Evolutionary conservation across 2,113 vertebrate genomes (phyloP).

Genomic region (Urocitellus parryii): DNA sequence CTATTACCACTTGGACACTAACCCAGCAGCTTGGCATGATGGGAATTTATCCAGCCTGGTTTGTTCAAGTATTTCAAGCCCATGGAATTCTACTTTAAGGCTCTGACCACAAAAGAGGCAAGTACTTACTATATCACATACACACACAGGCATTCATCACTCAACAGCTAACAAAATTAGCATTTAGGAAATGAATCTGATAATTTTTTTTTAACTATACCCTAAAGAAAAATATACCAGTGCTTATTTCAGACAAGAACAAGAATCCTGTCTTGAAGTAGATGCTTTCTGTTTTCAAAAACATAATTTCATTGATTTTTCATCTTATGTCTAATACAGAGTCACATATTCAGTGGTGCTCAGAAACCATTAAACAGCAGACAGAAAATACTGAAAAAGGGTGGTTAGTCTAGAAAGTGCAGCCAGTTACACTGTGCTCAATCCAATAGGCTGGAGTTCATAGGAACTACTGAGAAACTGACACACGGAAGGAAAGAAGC

Average conservation of each 20-base stretch:
- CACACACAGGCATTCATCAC: background rate
- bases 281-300: constrained; percentile 45
- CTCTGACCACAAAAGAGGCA: constrained; percentile 55
- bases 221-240: constrained; percentile 60
- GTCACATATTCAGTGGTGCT: constrained; percentile 23
- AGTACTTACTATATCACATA: constrained; percentile 17
- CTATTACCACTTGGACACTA: background rate
- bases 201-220: constrained; percentile 39
- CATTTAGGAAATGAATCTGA: constrained; percentile 60
- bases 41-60: constrained; percentile 19
- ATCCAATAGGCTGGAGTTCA: background rate
- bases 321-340: background rate
- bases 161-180: constrained; percentile 62
- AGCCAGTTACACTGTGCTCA: background rate
- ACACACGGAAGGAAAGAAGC: constrained; percentile 20
- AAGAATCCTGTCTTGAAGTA: constrained; percentile 57
- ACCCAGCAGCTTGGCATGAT: background rate
- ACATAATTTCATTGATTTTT: constrained; percentile 56
- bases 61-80: constrained; percentile 53
- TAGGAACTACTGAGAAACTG: constrained; percentile 34
- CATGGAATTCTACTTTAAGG: constrained; percentile 54
- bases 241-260: constrained; percentile 50
- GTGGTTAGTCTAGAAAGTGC: background rate
- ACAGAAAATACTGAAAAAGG: constrained; percentile 62
- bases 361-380: constrained; percentile 31